phyloP scores from a whole-genome alignment of 2,113 vertebrate species.

The Plectropomus leopardus region DNA sequence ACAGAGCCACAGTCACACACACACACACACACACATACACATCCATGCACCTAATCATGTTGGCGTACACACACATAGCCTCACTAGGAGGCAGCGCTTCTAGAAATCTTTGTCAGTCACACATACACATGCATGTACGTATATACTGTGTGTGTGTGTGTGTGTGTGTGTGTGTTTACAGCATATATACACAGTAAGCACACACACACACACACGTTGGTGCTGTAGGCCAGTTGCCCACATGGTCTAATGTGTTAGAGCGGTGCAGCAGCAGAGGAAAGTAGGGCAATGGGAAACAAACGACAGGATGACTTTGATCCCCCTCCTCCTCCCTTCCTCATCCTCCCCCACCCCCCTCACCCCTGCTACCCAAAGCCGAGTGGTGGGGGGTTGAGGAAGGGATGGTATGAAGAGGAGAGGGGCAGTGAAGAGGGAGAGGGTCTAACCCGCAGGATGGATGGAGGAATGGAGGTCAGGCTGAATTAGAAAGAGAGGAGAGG shows the following conservation, averaged over 20 bases:
- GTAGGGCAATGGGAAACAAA: slow-evolving; percentile 74
- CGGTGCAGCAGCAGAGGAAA: slow-evolving; percentile 57
- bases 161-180: not conserved
- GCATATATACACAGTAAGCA: not conserved
- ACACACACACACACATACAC: slow-evolving; percentile 25
- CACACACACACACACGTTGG: slow-evolving; percentile 11
- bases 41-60: not conserved
- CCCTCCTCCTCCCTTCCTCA: slow-evolving; percentile 20
- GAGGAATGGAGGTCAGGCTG: slow-evolving; percentile 53
- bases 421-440: slow-evolving; percentile 23
- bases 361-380: slow-evolving; percentile 12
- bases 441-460: slow-evolving; percentile 27
- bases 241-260: slow-evolving; percentile 50
- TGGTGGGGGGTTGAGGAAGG: not conserved
- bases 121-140: not conserved
- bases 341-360: not conserved
- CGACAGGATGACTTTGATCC: slow-evolving; percentile 68
- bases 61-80: slow-evolving; percentile 7
- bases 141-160: not conserved
- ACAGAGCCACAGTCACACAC: not conserved
- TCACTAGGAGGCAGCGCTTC: not conserved
- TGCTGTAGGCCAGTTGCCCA: slow-evolving; percentile 46
- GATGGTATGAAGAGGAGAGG: slow-evolving; percentile 15
- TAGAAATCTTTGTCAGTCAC: not conserved
- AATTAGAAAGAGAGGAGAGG: slow-evolving; percentile 37